phyloP scores from a whole-genome alignment of 1,140 invertebrate genomes.

The Pseudachorutes palmiensis region DNA sequence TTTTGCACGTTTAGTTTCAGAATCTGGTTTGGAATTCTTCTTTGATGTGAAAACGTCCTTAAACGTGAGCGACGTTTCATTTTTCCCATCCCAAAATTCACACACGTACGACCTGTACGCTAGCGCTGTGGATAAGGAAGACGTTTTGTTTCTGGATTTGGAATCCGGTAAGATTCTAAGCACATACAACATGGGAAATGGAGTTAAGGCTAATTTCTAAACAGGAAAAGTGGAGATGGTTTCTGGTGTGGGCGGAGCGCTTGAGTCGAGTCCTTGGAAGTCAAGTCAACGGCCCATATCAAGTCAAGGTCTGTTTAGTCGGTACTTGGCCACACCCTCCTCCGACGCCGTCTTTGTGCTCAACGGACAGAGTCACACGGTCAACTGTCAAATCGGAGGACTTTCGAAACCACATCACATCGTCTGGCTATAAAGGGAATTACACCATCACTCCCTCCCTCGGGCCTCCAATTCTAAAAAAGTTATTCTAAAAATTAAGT shows the following conservation, averaged over 20 bases:
- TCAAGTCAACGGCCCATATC: constrained; percentile 60
- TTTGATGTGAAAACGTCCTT: constrained; percentile 71
- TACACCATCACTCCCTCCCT: too few relatives aligned
- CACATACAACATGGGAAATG: too few relatives aligned
- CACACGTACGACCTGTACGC: constrained; percentile 70
- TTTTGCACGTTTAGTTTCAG: constrained; percentile 43
- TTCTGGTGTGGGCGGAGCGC: constrained; percentile 57
- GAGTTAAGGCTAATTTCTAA: too few relatives aligned
- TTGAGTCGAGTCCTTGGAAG: constrained; percentile 54
- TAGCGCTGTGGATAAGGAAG: constrained; percentile 62
- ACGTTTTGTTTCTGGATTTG: constrained; percentile 65
- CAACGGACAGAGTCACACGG: constrained; percentile 62
- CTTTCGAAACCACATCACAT: constrained; percentile 56
- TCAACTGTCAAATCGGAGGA: constrained; percentile 68
- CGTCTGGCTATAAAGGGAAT: constrained; percentile 57
- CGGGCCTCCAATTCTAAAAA: too few relatives aligned
- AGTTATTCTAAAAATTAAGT: not conserved
- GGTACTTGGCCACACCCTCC: constrained; percentile 65
- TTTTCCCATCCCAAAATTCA: constrained; percentile 64
- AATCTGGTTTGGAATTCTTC: constrained; percentile 56
- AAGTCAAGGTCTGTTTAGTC: constrained; percentile 62
- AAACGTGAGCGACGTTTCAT: constrained; percentile 66
- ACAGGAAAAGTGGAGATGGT: constrained; percentile 69
- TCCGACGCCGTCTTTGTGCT: constrained; percentile 64
- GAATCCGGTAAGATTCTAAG: constrained; percentile 58